Percentiles rank a stretch among this genome's conserved stretches.
Conservation (phyloP, 2,888 invertebrate species). For the Ariolimax columbianus region DNA sequence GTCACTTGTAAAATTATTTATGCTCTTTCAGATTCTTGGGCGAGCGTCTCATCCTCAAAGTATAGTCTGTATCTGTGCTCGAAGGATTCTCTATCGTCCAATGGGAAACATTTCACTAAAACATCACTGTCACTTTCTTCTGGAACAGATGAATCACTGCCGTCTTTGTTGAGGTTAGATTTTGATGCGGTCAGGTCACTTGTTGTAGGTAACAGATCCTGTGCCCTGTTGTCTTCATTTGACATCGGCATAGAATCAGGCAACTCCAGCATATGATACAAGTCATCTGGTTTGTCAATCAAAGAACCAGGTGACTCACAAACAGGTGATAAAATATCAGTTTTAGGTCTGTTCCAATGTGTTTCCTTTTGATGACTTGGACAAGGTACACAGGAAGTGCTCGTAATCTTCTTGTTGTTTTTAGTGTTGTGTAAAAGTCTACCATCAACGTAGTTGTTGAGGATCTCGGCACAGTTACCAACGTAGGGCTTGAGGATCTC, state of each 20-base stretch:
- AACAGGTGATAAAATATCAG: background rate
- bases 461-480: no score
- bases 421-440: background rate
- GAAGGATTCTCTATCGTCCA: constrained; percentile 39
- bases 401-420: background rate
- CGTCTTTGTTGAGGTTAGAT: background rate
- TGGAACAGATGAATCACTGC: background rate
- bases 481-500: no score
- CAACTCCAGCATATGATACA: background rate
- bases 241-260: background rate
- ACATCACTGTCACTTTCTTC: background rate
- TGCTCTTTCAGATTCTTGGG: background rate
- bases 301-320: background rate
- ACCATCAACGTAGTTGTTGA: no score
- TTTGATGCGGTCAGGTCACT: background rate
- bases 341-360: background rate
- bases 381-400: background rate
- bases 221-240: background rate
- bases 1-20: no score
- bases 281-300: background rate
- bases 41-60: constrained; percentile 41
- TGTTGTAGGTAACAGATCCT: background rate
- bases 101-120: background rate
- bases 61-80: constrained; percentile 41
- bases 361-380: background rate